Evolutionary conservation across 1,140 invertebrate species (phyloP), one percentile per base, ranked within the genome.

Genomic region (Formica selysi): DNA sequence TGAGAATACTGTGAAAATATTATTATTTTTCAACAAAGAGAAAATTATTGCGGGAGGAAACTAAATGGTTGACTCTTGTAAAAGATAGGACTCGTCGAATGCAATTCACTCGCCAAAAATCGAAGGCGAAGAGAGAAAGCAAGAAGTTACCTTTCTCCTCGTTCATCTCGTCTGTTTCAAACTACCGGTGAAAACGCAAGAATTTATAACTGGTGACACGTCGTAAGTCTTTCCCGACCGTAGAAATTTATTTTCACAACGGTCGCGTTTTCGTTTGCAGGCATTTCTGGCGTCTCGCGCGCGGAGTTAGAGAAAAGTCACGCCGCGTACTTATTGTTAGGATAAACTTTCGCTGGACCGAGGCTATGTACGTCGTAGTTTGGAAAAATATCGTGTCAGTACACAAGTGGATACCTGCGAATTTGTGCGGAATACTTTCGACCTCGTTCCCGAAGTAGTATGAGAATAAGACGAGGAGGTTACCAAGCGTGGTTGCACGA

Each of bases 151-250:
- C 73, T 73, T 57, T 11, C 51, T 79, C 71, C 79, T 74, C 87
- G 57, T 67, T 87, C 73, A 29, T 64, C 41, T 70, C 61, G 57
- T 29, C 70, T 88, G 68, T 83, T 81, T 78, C 62, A 36, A 86
- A 83, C 71, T 81, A 51, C 11, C 11, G 32, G 13, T 41, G 86
- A 59, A 89, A 87, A 87, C 65, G 86, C 83, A 62, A 81, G 83
- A 88, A 89, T 89, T 89, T 89, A 89, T 89, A 88, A 88, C 87
- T 81, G 84, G 76, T 67, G 87, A 86, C 87, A 80, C 76, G 76
- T 86, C 81, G 74, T 86, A 73, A 78, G 76, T 78, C 85, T 61
- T 51, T 51, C 38, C 41, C 26, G 11, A 48, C 26, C 57, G 62
- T 88, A 54, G 73, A 86, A 76, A 89, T 89, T 88, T 89, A 89